phyloP scores from a whole-genome alignment of 2,888 invertebrate genomes.

The Idaea dimidiata region DNA sequence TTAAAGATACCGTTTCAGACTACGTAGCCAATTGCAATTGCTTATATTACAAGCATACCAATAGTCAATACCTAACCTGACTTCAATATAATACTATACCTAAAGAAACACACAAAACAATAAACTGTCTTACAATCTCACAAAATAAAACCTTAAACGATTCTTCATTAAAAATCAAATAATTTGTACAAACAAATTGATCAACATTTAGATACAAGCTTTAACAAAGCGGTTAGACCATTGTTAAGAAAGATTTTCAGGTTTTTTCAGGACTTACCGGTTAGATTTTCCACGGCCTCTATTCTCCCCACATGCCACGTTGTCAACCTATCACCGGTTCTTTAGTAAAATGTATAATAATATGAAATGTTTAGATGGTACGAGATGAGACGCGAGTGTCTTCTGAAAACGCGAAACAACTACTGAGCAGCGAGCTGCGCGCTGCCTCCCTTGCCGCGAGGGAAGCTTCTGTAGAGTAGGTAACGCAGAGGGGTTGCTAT shows the following conservation, averaged over 20 bases:
- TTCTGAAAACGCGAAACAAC: neutral
- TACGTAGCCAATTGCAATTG: neutral
- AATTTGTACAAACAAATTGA: neutral
- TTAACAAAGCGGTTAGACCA: neutral
- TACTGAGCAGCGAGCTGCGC: neutral
- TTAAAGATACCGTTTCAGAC: neutral
- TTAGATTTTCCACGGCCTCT: neutral
- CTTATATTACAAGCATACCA: too few species aligned
- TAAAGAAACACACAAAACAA: neutral
- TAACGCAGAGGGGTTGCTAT: neutral
- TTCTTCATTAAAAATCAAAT: neutral
- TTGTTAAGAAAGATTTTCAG: neutral
- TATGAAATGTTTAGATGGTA: neutral
- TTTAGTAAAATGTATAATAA: neutral
- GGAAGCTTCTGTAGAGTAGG: neutral
- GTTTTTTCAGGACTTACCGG: neutral
- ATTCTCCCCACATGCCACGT: slow-evolving; percentile 1
- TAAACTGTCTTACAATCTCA: neutral
- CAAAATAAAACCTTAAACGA: neutral
- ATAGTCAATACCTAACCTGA: neutral
- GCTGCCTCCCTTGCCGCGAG: neutral
- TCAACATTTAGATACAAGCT: neutral
- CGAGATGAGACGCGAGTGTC: neutral
- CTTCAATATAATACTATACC: neutral
- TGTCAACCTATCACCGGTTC: neutral